Evolutionary conservation across 2,888 invertebrate genomes (phyloP).

Genomic region (Esperia sulphurella): DNA sequence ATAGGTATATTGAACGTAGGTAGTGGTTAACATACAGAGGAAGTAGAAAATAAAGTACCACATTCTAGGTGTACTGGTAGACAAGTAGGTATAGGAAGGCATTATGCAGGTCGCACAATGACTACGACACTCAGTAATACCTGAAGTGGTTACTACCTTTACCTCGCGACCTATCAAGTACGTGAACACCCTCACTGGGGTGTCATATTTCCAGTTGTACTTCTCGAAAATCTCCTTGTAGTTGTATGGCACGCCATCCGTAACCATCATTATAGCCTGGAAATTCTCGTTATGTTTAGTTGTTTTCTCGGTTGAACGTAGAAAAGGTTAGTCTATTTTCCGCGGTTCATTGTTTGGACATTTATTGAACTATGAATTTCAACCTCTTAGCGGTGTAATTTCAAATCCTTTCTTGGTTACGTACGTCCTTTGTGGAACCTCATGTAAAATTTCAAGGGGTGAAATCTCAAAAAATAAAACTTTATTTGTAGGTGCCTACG

Average conservation of each 20-base stretch:
- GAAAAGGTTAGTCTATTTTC: too few relatives aligned
- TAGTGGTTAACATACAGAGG: slow-evolving; percentile 14
- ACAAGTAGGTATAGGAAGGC: slow-evolving; percentile 59
- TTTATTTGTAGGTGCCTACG: too few relatives aligned
- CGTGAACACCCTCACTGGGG: slow-evolving; percentile 97
- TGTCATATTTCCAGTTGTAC: slow-evolving; percentile 90
- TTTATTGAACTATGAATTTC: too few relatives aligned
- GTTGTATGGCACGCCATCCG: slow-evolving; percentile 98
- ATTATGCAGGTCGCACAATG: slow-evolving; percentile 78
- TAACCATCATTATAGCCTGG: slow-evolving; percentile 98
- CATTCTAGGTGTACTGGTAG: slow-evolving; percentile 74
- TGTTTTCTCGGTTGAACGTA: too few relatives aligned
- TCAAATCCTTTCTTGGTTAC: too few relatives aligned
- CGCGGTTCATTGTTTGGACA: too few relatives aligned
- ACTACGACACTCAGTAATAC: slow-evolving; percentile 78
- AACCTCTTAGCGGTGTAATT: too few relatives aligned
- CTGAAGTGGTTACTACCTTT: slow-evolving; percentile 80
- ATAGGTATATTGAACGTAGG: background rate
- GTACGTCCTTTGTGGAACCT: too few relatives aligned
- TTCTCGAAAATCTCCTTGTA: slow-evolving; percentile 94
- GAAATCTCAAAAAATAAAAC: too few relatives aligned
- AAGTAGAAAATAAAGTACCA: slow-evolving; percentile 56
- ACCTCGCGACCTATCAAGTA: slow-evolving; percentile 96
- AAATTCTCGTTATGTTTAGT: too few relatives aligned
- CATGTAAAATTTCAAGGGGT: too few relatives aligned